Evolutionary conservation across 2,888 invertebrate species (phyloP).

Genomic region (Peribatodes rhomboidaria): DNA sequence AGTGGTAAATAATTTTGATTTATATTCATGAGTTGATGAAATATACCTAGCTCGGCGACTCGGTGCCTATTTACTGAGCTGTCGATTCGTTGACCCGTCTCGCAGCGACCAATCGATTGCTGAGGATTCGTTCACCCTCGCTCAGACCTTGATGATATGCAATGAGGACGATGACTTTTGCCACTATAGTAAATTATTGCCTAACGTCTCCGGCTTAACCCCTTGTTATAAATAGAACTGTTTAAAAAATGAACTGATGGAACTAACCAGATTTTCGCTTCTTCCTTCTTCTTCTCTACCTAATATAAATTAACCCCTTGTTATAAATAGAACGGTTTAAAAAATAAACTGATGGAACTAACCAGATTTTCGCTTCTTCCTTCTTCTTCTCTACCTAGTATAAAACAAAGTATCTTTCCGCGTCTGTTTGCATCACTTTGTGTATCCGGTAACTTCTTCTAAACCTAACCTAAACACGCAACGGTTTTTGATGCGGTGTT

Average conservation of each 20-base stretch:
- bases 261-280: background rate
- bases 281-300: no score
- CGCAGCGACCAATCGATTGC: slow-evolving; percentile 43
- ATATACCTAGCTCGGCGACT: background rate
- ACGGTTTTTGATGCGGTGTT: no score
- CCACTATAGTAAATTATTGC: slow-evolving; percentile 17
- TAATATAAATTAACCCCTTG: slow-evolving; percentile 14
- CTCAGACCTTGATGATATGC: slow-evolving; percentile 44
- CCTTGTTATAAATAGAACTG: slow-evolving; percentile 7
- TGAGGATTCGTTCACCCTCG: slow-evolving; percentile 41
- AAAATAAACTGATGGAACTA: slow-evolving; percentile 11
- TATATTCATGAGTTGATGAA: background rate
- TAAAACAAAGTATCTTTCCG: no score
- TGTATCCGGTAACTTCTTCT: no score
- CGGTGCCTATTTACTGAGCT: slow-evolving; percentile 20
- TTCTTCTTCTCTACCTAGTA: no score
- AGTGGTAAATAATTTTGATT: background rate
- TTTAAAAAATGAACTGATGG: slow-evolving; percentile 16
- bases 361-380: no score
- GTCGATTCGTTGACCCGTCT: slow-evolving; percentile 39
- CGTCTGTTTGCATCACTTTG: no score
- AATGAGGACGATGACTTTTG: slow-evolving; percentile 42
- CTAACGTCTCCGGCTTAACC: slow-evolving; percentile 7
- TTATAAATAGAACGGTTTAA: slow-evolving; percentile 5
- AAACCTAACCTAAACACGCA: no score